Percentiles rank a stretch among this genome's conserved stretches.
Evolutionary conservation across 1,140 invertebrate genomes (phyloP).

Genomic region (Parapsyche elsis): DNA sequence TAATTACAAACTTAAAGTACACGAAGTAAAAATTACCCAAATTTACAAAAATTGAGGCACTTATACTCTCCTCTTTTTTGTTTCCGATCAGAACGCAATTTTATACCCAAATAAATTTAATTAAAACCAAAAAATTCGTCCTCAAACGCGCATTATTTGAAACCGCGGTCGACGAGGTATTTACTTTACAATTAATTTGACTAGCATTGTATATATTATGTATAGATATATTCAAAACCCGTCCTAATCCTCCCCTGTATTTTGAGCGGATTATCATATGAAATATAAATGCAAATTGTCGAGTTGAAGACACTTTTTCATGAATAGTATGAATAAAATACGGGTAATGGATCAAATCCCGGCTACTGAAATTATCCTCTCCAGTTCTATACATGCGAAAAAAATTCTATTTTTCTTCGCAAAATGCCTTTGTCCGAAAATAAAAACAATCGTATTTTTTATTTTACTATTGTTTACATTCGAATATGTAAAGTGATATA

Average conservation of each 20-base stretch:
- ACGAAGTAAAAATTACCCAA: no score
- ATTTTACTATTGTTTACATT: background rate
- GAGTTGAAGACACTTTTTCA: conserved; percentile 15
- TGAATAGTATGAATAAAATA: conserved; percentile 30
- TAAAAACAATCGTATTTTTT: background rate
- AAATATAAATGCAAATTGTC: conserved; percentile 35
- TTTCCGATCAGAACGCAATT: no score
- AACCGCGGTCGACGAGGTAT: background rate
- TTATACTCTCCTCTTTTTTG: no score
- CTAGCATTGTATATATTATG: background rate
- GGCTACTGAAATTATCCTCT: background rate
- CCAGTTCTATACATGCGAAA: background rate
- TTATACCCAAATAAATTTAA: no score
- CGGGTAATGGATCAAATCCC: conserved; percentile 21
- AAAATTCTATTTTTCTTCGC: conserved; percentile 1
- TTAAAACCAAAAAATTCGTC: no score
- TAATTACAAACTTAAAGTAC: no score
- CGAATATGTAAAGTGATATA: background rate
- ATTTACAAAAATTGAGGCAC: no score
- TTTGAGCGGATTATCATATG: conserved; percentile 18
- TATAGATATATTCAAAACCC: background rate
- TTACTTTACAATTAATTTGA: conserved; percentile 1
- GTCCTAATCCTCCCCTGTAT: background rate
- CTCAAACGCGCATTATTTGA: no score
- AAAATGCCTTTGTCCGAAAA: conserved; percentile 11